Evolutionary conservation across 1,140 invertebrate genomes (phyloP), one percentile per base, ranked within the genome.

Genomic region (Drosophila sp.): DNA sequence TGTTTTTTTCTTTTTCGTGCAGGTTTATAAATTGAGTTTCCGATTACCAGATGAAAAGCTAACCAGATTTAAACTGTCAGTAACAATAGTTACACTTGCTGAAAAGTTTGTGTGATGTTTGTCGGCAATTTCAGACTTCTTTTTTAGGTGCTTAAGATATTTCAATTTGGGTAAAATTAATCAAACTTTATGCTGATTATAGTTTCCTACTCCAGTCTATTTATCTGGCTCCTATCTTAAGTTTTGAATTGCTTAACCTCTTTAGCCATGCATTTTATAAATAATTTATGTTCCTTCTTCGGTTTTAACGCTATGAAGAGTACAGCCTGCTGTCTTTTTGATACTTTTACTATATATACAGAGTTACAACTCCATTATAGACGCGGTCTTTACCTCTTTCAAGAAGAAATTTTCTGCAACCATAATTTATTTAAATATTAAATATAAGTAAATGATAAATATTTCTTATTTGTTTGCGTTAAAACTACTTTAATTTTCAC

Each of bases 401-500:
- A 17, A 17, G 17, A 17, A 17, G 17, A 17, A 17, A 17, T 17
- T 17, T 17, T 17, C 17, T 17, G 17, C 23, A 50, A 50, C 8
- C 2, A 50, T 50, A 50, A 27, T 50, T 50, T 50, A 10, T 17
- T 8, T 23, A 27, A 27, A 23, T 27, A 50, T 50, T 25, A 50
- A 50, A 25, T 50, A 47, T 47, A 5, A 17, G 23, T 47, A 50
- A 7, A 50, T 17, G 17, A 25, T 50, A 23, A 47, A 23, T 50
- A n/a, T 50, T 8, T 50, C 44, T 10, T 23, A 27, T 50, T 50
- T 50, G 23, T 27, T 25, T 50, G 44, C 27, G 10, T 25, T 10
- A 27, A 50, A 50, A 50, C 23, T 50, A 27, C 44, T 50, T 27
- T 50, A 7, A 50, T 50, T 50, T 50, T 27, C 44, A 50, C 10